A percentile compares a stretch with the other conserved stretches of the same genome.
Evolutionary conservation across 1,140 invertebrate species (phyloP).

Genomic region (Brachystomella parvula): DNA sequence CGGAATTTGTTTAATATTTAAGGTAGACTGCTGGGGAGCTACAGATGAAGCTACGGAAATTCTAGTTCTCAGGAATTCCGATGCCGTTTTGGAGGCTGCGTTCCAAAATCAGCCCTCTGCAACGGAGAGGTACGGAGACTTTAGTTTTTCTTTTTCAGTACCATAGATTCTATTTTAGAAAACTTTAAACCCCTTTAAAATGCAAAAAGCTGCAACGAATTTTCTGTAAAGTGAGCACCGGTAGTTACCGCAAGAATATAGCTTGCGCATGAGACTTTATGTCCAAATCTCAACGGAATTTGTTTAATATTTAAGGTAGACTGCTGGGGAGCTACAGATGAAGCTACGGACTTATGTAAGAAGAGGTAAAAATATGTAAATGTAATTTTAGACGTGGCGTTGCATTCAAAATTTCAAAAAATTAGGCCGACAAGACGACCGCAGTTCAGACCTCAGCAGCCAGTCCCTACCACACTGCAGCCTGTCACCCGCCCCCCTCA

Average conservation of each 20-base stretch:
- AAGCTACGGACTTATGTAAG: not conserved
- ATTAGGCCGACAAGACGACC: not conserved
- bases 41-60: not conserved
- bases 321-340: slow-evolving; percentile 11
- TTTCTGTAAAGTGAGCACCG: no score
- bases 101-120: not conserved
- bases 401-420: not conserved
- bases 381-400: not conserved
- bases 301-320: not conserved
- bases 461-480: not conserved
- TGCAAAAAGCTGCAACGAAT: no score
- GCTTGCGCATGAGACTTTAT: no score
- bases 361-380: not conserved
- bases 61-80: not conserved
- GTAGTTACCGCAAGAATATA: no score
- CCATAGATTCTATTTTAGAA: not conserved
- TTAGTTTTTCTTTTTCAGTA: not conserved
- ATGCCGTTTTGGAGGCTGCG: slow-evolving; percentile 7
- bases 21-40: slow-evolving; percentile 11
- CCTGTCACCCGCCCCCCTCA: not conserved
- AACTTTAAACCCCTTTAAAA: no score
- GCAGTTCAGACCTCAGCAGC: not conserved
- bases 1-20: not conserved
- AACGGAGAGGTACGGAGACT: not conserved
- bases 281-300: no score